A percentile compares a stretch with the other conserved stretches of the same genome.
phyloP scores from a whole-genome alignment of 2,797 vertebrate genomes.

The Thamnophis elegans region DNA sequence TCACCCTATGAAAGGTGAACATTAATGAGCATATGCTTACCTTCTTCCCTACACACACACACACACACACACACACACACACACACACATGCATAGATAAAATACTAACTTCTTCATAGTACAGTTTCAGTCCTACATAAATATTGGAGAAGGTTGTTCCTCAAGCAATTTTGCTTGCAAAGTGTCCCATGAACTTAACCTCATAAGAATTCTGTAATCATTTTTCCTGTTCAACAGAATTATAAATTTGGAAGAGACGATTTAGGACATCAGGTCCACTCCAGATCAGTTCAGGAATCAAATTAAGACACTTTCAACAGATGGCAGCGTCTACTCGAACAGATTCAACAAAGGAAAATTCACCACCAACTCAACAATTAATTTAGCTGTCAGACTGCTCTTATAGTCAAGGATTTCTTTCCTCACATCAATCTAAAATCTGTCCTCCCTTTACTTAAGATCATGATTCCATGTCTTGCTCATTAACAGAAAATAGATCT shows the following conservation, averaged over 20 bases:
- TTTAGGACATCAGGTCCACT: background rate
- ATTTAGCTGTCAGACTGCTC: background rate
- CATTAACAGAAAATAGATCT: background rate
- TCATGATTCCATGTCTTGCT: background rate
- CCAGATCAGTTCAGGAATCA: background rate
- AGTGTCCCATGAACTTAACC: background rate
- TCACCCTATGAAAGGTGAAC: background rate
- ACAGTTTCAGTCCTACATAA: background rate
- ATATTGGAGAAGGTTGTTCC: background rate
- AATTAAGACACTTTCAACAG: background rate
- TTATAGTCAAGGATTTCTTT: background rate
- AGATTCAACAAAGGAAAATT: background rate
- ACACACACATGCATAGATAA: background rate
- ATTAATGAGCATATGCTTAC: background rate
- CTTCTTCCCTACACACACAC: background rate
- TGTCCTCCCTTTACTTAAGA: background rate
- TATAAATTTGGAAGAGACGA: background rate
- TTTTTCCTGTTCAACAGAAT: background rate
- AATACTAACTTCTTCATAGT: background rate
- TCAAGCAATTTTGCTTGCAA: background rate
- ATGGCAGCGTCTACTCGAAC: background rate
- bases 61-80: background rate
- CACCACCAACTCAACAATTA: background rate
- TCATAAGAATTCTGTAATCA: background rate
- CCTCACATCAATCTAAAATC: background rate